Base-by-base conservation (phyloP, 2,888 invertebrate genomes). In the Eledone cirrhosa region DNA sequence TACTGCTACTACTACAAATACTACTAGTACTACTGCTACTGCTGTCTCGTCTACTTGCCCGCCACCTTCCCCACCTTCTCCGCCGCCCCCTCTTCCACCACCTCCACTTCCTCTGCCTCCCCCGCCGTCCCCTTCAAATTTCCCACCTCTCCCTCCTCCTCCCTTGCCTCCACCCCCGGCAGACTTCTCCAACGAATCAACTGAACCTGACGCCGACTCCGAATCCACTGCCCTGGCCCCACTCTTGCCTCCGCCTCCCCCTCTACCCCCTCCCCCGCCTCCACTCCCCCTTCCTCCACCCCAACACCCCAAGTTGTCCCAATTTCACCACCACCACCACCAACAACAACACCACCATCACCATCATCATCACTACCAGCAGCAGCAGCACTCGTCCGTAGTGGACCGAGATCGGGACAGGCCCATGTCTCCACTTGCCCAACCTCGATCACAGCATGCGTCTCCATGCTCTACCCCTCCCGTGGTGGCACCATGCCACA, bases 311-410 rank as follows among this genome's bases (percentile, higher is more conserved):
- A 22, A 41, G 22, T 19, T 41, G 29, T 29, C 65, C 53, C 22
- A 48, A 33, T 14, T 69, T 13, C n/a, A 69, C 78, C 67, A 41
- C 78, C 78, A 19, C 31, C 69, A 72, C 41, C 69, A 33, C 69
- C 69, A 72, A 41, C 33, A 41, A 8, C 78, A 22, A 41, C 31
- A 19, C 65, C 47, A 11, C 78, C 29, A 0, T 78, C 22, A 82
- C 82, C 67, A 81, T 83, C 19, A 84, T 84, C 65, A 81, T 84
- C n/a, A 80, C 83, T 53, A 80, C 85, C 47, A 81, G 84, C 53
- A 84, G 76, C 67, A 41, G 76, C 79, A 24, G 33, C 69, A 72
- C 41, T 41, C 41, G 33, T 41, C 31, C 67, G 3, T 33, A 41
- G 22, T 72, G 41, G 69, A 72, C 69, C 31, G 69, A n/a, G 69